Evolutionary conservation across 2,888 invertebrate genomes (phyloP).

Genomic region (Eupithecia subfuscata): DNA sequence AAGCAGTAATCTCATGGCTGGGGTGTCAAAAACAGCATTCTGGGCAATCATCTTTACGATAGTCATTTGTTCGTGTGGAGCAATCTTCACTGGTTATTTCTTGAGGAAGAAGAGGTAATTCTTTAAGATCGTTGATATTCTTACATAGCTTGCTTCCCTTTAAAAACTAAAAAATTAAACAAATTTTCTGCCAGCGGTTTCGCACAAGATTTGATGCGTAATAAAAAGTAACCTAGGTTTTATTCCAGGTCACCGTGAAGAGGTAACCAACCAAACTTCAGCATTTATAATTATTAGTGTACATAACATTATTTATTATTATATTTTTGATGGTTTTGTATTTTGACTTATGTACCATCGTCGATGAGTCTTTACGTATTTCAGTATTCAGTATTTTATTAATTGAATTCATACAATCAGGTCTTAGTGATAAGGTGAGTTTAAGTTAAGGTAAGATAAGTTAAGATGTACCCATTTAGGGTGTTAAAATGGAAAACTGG

Average conservation of each 20-base stretch:
- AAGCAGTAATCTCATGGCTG: slow-evolving; percentile 67
- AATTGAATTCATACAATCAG: too few species aligned
- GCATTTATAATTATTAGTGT: background rate
- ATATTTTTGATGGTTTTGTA: background rate
- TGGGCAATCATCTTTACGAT: slow-evolving; percentile 72
- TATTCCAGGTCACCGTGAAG: background rate
- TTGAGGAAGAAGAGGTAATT: slow-evolving; percentile 70
- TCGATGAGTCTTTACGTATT: too few species aligned
- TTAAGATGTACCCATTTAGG: too few species aligned
- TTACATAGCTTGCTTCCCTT: background rate
- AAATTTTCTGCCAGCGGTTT: background rate
- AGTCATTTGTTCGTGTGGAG: slow-evolving; percentile 62
- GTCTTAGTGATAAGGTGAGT: too few species aligned
- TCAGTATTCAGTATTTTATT: too few species aligned
- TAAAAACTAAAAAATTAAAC: background rate
- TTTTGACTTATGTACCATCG: background rate
- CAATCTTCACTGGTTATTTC: slow-evolving; percentile 64
- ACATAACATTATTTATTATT: background rate
- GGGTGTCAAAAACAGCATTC: slow-evolving; percentile 71
- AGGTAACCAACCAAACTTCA: background rate
- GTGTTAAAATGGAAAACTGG: too few species aligned
- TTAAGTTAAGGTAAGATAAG: too few species aligned
- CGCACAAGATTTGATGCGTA: background rate
- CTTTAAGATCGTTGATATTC: slow-evolving; percentile 5
- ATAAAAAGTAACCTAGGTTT: background rate